These are phyloP conservation scores for Acleris holmiana DNA, from an alignment of 2,888 invertebrate species.

Conservation along the genomic window DNA sequence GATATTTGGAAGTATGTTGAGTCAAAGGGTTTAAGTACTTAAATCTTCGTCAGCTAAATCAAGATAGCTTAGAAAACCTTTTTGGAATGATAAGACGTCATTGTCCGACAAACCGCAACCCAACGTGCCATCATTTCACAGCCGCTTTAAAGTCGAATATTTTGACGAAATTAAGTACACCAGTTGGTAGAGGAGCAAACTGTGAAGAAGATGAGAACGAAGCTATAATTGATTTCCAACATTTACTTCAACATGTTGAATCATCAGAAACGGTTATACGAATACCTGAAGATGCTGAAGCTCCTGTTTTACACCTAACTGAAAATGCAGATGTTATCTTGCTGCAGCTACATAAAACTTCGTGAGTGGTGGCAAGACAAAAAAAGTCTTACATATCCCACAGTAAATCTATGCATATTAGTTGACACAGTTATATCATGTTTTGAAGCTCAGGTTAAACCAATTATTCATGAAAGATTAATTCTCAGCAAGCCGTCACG, in stretches of 20 bases:
- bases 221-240: conserved; percentile 26
- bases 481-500: too few species aligned
- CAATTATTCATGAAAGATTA: too few species aligned
- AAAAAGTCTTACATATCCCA: too few species aligned
- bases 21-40: background rate
- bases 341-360: conserved; percentile 33
- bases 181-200: conserved; percentile 8
- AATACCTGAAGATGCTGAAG: conserved; percentile 8
- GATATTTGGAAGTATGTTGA: background rate
- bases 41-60: background rate
- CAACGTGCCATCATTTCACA: conserved; percentile 2
- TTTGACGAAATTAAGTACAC: background rate
- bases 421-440: too few species aligned
- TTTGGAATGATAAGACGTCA: background rate
- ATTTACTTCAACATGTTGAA: conserved; percentile 12
- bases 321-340: conserved; percentile 18
- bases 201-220: conserved; percentile 23
- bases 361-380: conserved; percentile 18
- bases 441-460: too few species aligned
- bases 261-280: background rate
- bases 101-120: background rate
- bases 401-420: too few species aligned
- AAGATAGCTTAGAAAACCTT: too few species aligned
- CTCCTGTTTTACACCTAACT: conserved; percentile 4
- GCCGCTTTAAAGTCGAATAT: background rate